Evolutionary conservation across 2,113 vertebrate species (phyloP), one percentile per base, ranked within the genome.

Genomic region (Paramormyrops kingsleyae): DNA sequence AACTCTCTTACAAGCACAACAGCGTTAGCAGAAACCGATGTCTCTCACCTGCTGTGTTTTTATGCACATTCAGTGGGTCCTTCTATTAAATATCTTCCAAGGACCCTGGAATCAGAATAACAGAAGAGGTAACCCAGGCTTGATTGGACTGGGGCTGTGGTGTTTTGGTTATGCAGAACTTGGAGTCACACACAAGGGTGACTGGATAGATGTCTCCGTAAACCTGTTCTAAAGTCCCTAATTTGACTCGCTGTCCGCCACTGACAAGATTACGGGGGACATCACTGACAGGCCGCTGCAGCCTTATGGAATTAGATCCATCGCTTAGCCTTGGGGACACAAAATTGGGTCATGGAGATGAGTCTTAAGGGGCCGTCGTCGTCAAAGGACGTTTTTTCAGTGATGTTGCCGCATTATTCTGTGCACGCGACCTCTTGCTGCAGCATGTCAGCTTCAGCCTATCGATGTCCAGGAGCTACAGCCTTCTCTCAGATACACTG

Each of bases 281-380:
- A 93, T 92, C 92, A 89, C 92, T 93, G 90, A 90, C 93, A 95
- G 94, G 94, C 94, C 92, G 92, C 93, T 91, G 92, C 92, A 93
- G 93, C 92, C 91, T 90, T 89, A 89, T 91, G 92, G 92, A 95
- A 93, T 95, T 93, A 94, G 91, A 93, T 92, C 91, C 92, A 93
- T 92, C 92, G 77, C 27, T 91, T 91, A 91, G 93, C 92, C 92
- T 92, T 92, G 90, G 90, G 90, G 31, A 59, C 91, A 90, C 6
- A 91, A 94, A 95, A 95, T 90, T 96, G 94, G 94, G 95, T 95
- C 95, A 95, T 86, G 91, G 74, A 91, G 91, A 93, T 87, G 88
- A 91, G 90, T 89, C 93, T 95, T 94, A 95, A 95, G 94, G 94
- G 88, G 91, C 92, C 91, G 92, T 91, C 85, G 74, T 77, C 47